Evolutionary conservation across 2,113 vertebrate genomes (phyloP).

Genomic region (Pelecanus crispus): DNA sequence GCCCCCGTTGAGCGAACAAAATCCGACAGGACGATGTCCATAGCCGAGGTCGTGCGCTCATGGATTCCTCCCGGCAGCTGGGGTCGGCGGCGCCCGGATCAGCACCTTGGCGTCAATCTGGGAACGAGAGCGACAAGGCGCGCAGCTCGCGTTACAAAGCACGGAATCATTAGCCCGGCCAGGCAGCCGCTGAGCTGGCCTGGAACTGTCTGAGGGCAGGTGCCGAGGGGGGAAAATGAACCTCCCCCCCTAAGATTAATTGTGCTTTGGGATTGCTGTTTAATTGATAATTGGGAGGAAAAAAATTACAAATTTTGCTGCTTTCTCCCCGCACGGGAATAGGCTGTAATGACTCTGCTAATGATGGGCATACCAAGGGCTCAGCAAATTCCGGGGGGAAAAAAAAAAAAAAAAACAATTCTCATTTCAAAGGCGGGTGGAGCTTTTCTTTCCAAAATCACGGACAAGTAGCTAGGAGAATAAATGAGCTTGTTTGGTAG

Average conservation of each 20-base stretch:
- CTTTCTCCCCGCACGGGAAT: fast-evolving
- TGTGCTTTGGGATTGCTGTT: fast-evolving
- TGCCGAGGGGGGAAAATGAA: fast-evolving
- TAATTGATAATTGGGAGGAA: fast-evolving
- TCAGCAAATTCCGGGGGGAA: no score
- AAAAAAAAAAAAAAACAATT: neutral
- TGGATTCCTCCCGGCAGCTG: conserved; percentile 64
- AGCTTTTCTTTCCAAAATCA: neutral
- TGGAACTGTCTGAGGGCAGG: neutral
- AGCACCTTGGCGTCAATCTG: conserved; percentile 44
- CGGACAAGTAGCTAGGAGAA: neutral
- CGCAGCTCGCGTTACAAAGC: neutral
- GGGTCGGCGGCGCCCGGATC: neutral
- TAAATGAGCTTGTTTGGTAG: neutral
- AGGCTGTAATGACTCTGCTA: no score
- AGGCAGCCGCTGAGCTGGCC: neutral
- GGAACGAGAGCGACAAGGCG: neutral
- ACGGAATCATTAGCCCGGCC: neutral
- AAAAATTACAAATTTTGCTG: neutral
- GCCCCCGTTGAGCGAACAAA: conserved; percentile 99
- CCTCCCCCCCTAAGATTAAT: fast-evolving
- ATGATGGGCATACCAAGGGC: fast-evolving
- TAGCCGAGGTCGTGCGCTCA: conserved; percentile 91
- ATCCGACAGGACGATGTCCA: conserved; percentile 96
- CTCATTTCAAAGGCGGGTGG: neutral